Evolutionary conservation across 2,888 invertebrate genomes (phyloP).

Genomic region (Drosophila recens): DNA sequence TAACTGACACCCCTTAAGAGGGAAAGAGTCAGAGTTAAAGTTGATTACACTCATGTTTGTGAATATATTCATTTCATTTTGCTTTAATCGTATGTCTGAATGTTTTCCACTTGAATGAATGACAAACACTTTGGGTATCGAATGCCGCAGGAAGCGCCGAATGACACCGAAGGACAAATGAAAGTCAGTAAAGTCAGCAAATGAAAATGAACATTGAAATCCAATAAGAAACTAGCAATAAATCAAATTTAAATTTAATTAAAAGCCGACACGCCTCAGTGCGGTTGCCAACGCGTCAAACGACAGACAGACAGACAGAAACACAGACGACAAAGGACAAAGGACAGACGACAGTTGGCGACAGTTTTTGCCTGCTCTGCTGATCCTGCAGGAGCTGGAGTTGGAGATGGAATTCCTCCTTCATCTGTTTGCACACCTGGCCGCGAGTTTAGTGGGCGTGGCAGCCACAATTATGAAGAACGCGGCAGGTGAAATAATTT

Average conservation of each 20-base stretch:
- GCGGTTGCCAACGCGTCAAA: constrained; percentile 22
- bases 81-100: neutral
- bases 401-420: neutral
- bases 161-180: constrained; percentile 59
- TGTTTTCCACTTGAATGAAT: neutral
- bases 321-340: neutral
- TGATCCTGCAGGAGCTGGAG: neutral
- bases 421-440: constrained; percentile 62
- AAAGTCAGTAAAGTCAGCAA: constrained; percentile 52
- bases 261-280: constrained; percentile 56
- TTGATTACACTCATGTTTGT: constrained; percentile 1
- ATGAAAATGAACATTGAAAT: constrained; percentile 44
- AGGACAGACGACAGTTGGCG: constrained; percentile 1
- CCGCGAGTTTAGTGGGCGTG: constrained; percentile 47
- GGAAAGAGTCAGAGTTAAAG: neutral
- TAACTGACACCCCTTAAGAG: neutral
- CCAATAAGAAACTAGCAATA: constrained; percentile 64
- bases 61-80: constrained; percentile 4
- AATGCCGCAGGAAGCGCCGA: constrained; percentile 7
- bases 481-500: constrained; percentile 64
- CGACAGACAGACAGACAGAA: neutral
- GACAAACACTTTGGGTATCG: constrained; percentile 2
- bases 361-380: neutral
- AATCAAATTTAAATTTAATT: constrained; percentile 76
- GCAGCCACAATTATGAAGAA: constrained; percentile 49